Evolutionary conservation across 2,888 invertebrate species (phyloP).

Genomic region (Phortica magna): DNA sequence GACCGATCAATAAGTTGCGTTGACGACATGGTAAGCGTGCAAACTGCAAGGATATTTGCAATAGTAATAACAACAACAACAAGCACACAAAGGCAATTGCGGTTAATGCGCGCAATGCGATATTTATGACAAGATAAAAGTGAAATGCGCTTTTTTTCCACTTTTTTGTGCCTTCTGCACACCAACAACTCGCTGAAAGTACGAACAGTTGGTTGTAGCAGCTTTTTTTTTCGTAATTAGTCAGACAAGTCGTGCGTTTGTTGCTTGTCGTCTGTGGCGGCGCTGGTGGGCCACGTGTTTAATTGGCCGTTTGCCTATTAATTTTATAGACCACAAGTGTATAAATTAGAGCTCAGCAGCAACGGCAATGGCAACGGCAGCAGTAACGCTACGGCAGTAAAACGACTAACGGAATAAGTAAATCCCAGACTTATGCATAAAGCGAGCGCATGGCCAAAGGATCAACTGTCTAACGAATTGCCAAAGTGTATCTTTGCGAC

Average conservation of each 20-base stretch:
- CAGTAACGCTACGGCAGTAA: no score
- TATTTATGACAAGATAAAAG: slow-evolving; percentile 8
- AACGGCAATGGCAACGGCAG: slow-evolving; percentile 31
- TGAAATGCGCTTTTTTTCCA: neutral
- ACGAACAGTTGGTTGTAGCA: neutral
- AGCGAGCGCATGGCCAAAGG: neutral
- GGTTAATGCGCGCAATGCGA: slow-evolving; percentile 9
- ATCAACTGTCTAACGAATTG: neutral
- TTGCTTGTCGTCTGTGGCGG: neutral
- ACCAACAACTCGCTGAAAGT: neutral
- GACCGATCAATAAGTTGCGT: slow-evolving; percentile 64
- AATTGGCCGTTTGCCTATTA: neutral
- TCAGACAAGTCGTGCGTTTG: neutral
- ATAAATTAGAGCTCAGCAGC: slow-evolving; percentile 12
- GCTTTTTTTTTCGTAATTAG: neutral
- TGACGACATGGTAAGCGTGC: neutral
- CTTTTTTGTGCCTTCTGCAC: neutral
- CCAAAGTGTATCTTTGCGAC: neutral
- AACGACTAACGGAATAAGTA: neutral
- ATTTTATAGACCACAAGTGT: neutral
- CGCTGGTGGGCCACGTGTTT: neutral
- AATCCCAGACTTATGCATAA: neutral
- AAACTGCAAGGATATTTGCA: neutral
- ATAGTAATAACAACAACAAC: neutral
- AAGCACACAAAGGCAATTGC: neutral